A percentile compares a stretch with the other conserved stretches of the same genome.
phyloP scores from a whole-genome alignment of 2,113 vertebrate genomes.

The Otolemur garnettii region DNA sequence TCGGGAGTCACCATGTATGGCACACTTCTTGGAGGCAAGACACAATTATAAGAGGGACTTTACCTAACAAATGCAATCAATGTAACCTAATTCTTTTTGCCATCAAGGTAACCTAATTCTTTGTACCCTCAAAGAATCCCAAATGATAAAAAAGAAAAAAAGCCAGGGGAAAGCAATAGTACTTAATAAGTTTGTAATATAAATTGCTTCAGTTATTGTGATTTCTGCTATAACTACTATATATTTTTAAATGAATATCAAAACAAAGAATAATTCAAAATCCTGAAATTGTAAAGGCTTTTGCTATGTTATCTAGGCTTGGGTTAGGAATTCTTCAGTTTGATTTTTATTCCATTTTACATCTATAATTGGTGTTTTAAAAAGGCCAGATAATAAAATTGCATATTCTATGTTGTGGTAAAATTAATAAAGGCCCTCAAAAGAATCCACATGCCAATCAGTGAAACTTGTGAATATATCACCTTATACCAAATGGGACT shows the following conservation, averaged over 20 bases:
- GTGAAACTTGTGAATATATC: not conserved
- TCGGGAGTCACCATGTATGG: too few relatives aligned
- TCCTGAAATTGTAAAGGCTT: not conserved
- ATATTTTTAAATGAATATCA: not conserved
- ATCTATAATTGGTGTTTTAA: slow-evolving; percentile 29
- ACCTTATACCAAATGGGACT: not conserved
- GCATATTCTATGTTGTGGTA: not conserved
- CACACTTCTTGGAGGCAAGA: too few relatives aligned
- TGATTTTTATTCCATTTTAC: not conserved
- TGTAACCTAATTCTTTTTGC: too few relatives aligned
- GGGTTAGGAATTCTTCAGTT: not conserved
- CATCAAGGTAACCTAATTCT: too few relatives aligned
- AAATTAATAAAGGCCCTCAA: not conserved
- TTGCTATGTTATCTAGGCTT: not conserved
- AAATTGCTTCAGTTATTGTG: not conserved
- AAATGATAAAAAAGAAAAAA: too few relatives aligned
- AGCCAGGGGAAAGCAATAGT: not conserved
- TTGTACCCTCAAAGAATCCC: too few relatives aligned
- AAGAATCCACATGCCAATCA: not conserved
- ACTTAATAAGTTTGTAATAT: not conserved
- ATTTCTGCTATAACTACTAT: not conserved
- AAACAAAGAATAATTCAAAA: not conserved
- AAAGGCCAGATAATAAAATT: not conserved
- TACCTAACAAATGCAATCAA: too few relatives aligned
- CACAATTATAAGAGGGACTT: too few relatives aligned